phyloP scores from a whole-genome alignment of 2,888 invertebrate species.

The Dicroscelio sp. region DNA sequence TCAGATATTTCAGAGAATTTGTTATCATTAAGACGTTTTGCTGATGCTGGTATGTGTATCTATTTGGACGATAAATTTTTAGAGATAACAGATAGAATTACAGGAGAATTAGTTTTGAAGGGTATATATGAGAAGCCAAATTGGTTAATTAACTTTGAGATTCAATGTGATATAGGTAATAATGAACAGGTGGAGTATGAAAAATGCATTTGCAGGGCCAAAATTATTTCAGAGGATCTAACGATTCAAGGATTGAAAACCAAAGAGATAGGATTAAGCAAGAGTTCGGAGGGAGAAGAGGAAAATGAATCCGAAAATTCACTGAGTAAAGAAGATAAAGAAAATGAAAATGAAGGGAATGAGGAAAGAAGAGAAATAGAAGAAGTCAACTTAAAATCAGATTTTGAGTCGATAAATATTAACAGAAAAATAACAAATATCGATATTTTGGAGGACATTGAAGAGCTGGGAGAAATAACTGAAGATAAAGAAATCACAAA shows the following conservation, averaged over 20 bases:
- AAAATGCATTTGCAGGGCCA: neutral
- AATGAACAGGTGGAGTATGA: neutral
- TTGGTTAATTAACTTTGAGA: slow-evolving; percentile 3
- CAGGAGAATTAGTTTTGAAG: slow-evolving; percentile 1
- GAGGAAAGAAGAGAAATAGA: too few species aligned
- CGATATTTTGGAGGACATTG: too few species aligned
- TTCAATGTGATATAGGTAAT: neutral
- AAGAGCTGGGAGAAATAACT: too few species aligned
- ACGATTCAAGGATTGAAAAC: neutral
- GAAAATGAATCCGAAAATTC: too few species aligned
- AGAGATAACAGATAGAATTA: neutral
- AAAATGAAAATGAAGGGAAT: too few species aligned
- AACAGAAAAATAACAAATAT: too few species aligned
- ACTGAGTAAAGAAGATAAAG: too few species aligned
- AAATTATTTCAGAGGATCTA: neutral
- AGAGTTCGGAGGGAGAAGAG: slow-evolving; percentile 19
- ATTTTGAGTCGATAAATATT: too few species aligned
- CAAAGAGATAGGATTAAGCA: neutral
- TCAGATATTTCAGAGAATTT: slow-evolving; percentile 36
- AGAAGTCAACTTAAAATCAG: too few species aligned
- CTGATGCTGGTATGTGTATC: slow-evolving; percentile 20
- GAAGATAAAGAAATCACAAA: neutral
- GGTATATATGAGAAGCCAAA: slow-evolving; percentile 17
- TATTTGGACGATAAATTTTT: slow-evolving; percentile 19
- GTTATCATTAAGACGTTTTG: slow-evolving; percentile 17